Conservation (phyloP, 2,888 invertebrate species). For the Epinotia ramella region DNA sequence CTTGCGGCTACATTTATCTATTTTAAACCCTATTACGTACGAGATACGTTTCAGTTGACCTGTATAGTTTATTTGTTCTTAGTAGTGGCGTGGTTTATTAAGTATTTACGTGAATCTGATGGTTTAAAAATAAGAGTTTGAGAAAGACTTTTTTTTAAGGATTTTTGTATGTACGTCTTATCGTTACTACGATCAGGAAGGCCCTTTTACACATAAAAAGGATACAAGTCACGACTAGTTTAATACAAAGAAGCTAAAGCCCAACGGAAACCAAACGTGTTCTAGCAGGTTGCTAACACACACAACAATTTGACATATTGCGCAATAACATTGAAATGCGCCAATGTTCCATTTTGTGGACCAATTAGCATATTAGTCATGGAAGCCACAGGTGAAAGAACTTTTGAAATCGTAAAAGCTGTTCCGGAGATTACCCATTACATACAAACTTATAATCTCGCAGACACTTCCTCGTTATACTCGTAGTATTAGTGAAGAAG, state of each 20-base stretch:
- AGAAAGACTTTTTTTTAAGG: neutral
- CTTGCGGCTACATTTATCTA: neutral
- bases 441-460: too few species aligned
- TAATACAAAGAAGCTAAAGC: neutral
- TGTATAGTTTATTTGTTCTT: neutral
- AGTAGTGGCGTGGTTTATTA: conserved; percentile 13
- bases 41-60: neutral
- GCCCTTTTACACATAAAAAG: too few species aligned
- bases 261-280: neutral
- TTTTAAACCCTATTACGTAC: neutral
- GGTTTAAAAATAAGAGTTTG: conserved; percentile 21
- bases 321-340: neutral
- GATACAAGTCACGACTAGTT: neutral
- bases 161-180: too few species aligned
- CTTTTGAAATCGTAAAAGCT: too few species aligned
- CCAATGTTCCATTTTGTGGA: neutral
- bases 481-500: too few species aligned
- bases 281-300: neutral
- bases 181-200: too few species aligned
- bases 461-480: too few species aligned
- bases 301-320: neutral
- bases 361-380: too few species aligned
- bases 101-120: conserved; percentile 19
- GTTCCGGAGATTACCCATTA: neutral
- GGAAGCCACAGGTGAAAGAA: too few species aligned